Evolutionary conservation across 2,113 vertebrate species (phyloP), one percentile per base, ranked within the genome.

Genomic region (Coryphaenoides rupestris): DNA sequence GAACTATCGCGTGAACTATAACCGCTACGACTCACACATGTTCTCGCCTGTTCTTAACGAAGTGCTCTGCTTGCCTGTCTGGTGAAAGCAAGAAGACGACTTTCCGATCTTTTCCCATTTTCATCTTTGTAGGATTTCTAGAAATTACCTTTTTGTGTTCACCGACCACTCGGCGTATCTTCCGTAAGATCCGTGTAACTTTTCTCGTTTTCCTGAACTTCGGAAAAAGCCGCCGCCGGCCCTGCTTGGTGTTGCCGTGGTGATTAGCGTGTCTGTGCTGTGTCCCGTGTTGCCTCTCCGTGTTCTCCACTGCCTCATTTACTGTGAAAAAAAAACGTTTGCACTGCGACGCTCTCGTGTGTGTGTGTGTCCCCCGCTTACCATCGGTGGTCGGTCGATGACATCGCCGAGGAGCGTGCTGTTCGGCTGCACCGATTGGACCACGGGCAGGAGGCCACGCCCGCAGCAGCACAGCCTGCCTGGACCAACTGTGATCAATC

Each of bases 301-400:
- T 58, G 55, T 79, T 64, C 69, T 67, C 50, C 61, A 58, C 73
- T 81, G 79, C 76, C 73, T 84, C 65, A 60, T 78, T 60, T 67
- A 84, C 76, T 88, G 80, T 82, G 82, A 87, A 78, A 80, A 52
- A 77, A 78, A 62, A 55, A n/a, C n/a, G n/a, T n/a, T 79, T 82
- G 81, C 76, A 80, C 80, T 83, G 75, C 70, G 69, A 21, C 40
- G 68, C 57, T n/a, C n/a, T n/a, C n/a, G n/a, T n/a, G n/a, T n/a
- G n/a, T n/a, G n/a, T n/a, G 2, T 58, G 55, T 60, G 58, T 60
- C 69, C 19, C 28, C 76, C 75, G 80, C 84, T 88, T 75, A 66
- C 55, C 63, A 33, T 19, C 40, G n/a, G 33, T 70, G 74, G 74
- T 79, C 75, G 49, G 68, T 66, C 54, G 60, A 53, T 62, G 77